Evolutionary conservation across 1,140 invertebrate genomes (phyloP).

Genomic region (Monomorium pharaonis): DNA sequence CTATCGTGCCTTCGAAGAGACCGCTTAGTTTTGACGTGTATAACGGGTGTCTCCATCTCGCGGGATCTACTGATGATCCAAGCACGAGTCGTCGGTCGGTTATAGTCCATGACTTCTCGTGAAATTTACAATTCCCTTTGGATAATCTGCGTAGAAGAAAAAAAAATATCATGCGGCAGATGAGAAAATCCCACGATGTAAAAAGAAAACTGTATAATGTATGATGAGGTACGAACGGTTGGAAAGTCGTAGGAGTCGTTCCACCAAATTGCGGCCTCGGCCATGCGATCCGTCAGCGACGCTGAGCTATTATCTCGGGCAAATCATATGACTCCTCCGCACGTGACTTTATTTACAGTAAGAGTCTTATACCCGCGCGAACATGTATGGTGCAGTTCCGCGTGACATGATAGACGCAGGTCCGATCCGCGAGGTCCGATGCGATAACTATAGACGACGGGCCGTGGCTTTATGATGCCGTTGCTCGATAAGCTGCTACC

Average conservation of each 20-base stretch:
- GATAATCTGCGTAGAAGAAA: neutral
- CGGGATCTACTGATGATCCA: constrained; percentile 19
- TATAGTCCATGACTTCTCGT: neutral
- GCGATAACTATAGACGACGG: constrained; percentile 72
- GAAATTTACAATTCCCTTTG: neutral
- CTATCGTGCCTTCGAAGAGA: neutral
- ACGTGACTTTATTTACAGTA: constrained; percentile 87
- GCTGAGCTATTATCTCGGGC: constrained; percentile 74
- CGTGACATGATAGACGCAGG: constrained; percentile 80
- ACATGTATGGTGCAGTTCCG: constrained; percentile 79
- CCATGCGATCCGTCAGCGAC: constrained; percentile 29
- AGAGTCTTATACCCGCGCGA: constrained; percentile 70
- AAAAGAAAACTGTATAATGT: neutral
- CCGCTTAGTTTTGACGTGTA: neutral
- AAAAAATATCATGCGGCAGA: neutral
- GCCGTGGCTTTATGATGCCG: constrained; percentile 82
- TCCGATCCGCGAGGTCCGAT: constrained; percentile 66
- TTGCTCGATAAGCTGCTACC: constrained; percentile 84
- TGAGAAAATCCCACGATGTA: neutral
- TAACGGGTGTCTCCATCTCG: constrained; percentile 36
- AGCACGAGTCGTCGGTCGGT: neutral
- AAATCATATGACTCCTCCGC: constrained; percentile 86
- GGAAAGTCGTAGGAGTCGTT: neutral
- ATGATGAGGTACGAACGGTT: neutral
- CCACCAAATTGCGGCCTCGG: neutral